These are phyloP conservation scores for Himalopsyche phryganea DNA, from an alignment of 1,140 invertebrate species.

Conservation along the genomic window DNA sequence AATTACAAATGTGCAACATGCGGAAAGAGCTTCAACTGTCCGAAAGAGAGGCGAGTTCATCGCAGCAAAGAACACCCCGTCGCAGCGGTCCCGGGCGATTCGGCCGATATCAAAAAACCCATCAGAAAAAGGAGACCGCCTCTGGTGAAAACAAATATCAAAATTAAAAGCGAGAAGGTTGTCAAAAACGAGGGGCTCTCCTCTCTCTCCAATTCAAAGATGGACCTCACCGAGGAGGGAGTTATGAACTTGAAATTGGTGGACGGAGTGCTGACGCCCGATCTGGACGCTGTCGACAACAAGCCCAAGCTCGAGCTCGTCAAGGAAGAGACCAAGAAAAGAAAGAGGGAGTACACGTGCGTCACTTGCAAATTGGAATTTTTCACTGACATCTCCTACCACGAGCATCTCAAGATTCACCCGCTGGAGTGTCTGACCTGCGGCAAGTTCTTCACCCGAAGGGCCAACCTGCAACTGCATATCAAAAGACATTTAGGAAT, in stretches of 20 bases:
- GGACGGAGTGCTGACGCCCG: neutral
- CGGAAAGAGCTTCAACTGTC: constrained; percentile 58
- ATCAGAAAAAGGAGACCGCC: constrained; percentile 39
- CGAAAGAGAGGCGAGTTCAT: constrained; percentile 64
- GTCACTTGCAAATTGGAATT: constrained; percentile 50
- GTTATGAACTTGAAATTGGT: constrained; percentile 8
- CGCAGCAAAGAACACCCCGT: constrained; percentile 48
- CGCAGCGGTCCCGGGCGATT: neutral
- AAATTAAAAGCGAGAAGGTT: constrained; percentile 25
- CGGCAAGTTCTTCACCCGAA: constrained; percentile 71
- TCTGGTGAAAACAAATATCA: constrained; percentile 37
- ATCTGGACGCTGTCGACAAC: constrained; percentile 14
- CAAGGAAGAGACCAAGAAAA: constrained; percentile 23
- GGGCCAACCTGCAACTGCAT: constrained; percentile 70
- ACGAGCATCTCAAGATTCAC: constrained; percentile 70
- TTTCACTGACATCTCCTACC: constrained; percentile 57
- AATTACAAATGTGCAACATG: constrained; percentile 60
- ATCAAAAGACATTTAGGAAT: constrained; percentile 75
- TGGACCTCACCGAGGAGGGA: neutral
- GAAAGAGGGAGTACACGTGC: constrained; percentile 17
- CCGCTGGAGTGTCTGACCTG: constrained; percentile 76
- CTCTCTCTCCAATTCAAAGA: neutral
- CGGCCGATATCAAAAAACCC: neutral
- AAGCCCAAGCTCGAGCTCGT: constrained; percentile 24
- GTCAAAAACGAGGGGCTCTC: constrained; percentile 13